phyloP scores from a whole-genome alignment of 2,797 vertebrate genomes.

The Muscicapa comitata region DNA sequence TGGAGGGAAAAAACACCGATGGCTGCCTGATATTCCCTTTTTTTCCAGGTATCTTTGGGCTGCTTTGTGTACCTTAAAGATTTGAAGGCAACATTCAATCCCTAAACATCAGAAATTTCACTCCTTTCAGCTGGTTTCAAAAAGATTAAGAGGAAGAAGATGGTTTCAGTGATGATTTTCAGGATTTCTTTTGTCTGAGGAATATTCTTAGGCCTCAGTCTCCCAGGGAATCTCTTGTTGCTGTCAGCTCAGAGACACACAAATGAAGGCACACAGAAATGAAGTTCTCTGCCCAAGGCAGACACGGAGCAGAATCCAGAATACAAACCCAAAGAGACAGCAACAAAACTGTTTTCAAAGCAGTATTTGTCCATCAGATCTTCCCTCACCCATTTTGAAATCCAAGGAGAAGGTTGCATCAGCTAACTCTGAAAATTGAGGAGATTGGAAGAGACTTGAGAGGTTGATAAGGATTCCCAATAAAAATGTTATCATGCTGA shows the following conservation, averaged over 20 bases:
- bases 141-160: background rate
- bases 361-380: background rate
- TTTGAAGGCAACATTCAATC: background rate
- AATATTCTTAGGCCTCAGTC: background rate
- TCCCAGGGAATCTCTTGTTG: background rate
- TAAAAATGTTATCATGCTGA: background rate
- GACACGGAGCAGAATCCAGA: slow-evolving; percentile 33
- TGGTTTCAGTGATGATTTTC: background rate
- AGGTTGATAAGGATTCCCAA: background rate
- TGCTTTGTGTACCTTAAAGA: background rate
- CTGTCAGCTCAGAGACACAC: background rate
- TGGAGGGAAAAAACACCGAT: background rate
- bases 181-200: background rate
- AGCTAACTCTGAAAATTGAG: background rate
- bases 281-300: slow-evolving; percentile 41
- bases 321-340: slow-evolving; percentile 32
- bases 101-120: background rate
- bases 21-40: background rate
- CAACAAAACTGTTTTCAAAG: background rate
- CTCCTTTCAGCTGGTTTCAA: background rate
- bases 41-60: background rate
- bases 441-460: background rate
- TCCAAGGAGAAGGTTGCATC: background rate
- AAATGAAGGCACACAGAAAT: background rate
- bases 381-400: background rate